Conservation (phyloP, 2,797 vertebrate species). For the Buceros bicornis region DNA sequence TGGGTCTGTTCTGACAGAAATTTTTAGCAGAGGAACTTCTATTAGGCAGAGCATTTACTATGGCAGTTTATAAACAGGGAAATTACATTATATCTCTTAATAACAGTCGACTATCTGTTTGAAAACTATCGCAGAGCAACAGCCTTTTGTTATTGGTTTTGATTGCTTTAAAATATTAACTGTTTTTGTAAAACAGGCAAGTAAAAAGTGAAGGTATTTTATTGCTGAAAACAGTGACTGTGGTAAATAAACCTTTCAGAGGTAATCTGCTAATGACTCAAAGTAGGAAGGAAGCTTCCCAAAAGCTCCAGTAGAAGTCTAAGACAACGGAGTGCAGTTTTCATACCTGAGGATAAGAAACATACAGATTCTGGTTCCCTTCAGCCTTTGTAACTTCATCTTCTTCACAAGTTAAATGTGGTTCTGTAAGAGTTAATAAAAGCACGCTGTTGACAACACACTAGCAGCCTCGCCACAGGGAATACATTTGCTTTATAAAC, state of each 20-base stretch:
- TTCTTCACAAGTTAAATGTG: slow-evolving; percentile 7
- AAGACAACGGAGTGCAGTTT: background rate
- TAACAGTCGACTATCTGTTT: background rate
- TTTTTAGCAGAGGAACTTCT: background rate
- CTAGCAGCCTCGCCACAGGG: background rate
- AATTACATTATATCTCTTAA: background rate
- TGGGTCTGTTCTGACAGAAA: background rate
- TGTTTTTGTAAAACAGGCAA: background rate
- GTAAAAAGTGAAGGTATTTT: background rate
- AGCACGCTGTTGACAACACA: background rate
- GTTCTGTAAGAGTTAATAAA: slow-evolving; percentile 40
- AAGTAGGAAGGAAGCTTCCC: background rate
- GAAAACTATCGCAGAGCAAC: background rate
- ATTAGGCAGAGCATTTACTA: background rate
- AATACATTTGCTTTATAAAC: accelerated
- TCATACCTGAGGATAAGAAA: slow-evolving; percentile 76
- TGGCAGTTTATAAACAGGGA: background rate
- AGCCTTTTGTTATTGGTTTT: background rate
- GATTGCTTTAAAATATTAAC: background rate
- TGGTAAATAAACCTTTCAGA: background rate
- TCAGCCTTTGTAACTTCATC: slow-evolving; percentile 41
- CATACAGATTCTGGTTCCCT: background rate
- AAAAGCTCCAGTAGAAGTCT: background rate
- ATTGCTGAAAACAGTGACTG: background rate
- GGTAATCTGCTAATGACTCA: too few species aligned